Evolutionary conservation across 2,888 invertebrate genomes (phyloP).

Genomic region (Sericinus montela): DNA sequence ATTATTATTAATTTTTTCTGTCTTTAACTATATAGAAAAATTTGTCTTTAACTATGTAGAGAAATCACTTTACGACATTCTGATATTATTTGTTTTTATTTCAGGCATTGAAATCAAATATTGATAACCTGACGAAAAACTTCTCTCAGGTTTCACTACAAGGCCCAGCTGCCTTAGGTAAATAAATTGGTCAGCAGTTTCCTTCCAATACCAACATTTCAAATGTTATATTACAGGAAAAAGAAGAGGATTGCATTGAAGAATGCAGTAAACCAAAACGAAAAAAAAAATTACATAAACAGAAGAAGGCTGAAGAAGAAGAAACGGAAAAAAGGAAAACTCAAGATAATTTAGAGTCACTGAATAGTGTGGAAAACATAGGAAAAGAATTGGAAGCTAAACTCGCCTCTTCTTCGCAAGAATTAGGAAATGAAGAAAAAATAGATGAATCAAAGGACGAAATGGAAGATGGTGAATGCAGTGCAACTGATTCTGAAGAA

Average conservation of each 20-base stretch:
- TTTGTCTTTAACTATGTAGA: neutral
- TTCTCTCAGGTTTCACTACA: constrained; percentile 73
- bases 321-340: constrained; percentile 18
- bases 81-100: constrained; percentile 1
- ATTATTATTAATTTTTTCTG: neutral
- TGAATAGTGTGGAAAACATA: constrained; percentile 2
- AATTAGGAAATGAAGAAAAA: constrained; percentile 12
- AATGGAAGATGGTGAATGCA: constrained; percentile 84
- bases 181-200: constrained; percentile 55
- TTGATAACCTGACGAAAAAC: constrained; percentile 70
- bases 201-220: constrained; percentile 60
- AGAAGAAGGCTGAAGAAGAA: constrained; percentile 26
- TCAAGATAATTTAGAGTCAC: constrained; percentile 18
- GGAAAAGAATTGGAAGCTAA: constrained; percentile 1
- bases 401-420: constrained; percentile 15
- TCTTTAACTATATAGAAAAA: too few species aligned
- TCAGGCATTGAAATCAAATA: constrained; percentile 28
- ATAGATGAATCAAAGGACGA: constrained; percentile 36
- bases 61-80: neutral
- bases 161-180: constrained; percentile 73
- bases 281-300: constrained; percentile 36
- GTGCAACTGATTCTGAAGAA: constrained; percentile 61
- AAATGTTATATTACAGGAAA: constrained; percentile 70
- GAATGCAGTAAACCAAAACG: constrained; percentile 42
- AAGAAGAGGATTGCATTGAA: constrained; percentile 37